A percentile compares a stretch with the other conserved stretches of the same genome.
phyloP scores from a whole-genome alignment of 2,113 vertebrate species.

The Pelobates fuscus region DNA sequence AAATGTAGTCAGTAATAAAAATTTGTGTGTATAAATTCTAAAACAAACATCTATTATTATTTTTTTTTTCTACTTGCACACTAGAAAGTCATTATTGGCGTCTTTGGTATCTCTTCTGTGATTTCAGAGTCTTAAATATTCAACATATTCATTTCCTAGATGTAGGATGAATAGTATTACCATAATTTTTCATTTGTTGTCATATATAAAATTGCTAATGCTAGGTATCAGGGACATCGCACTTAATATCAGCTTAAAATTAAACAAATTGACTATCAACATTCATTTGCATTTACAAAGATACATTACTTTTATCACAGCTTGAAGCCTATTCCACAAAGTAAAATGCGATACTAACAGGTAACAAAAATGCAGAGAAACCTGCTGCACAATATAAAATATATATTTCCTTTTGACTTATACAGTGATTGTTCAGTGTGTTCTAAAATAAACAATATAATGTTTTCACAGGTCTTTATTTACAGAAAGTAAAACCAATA shows the following conservation, averaged over 20 bases:
- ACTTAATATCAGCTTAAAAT: constrained; percentile 32
- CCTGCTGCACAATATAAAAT: neutral
- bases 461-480: too few relatives aligned
- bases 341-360: neutral
- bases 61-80: neutral
- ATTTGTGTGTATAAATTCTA: neutral
- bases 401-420: neutral
- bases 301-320: constrained; percentile 43
- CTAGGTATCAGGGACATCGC: constrained; percentile 29
- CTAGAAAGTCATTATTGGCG: constrained; percentile 36
- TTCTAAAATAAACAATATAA: neutral
- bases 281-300: constrained; percentile 47
- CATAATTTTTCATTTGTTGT: constrained; percentile 49
- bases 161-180: constrained; percentile 45
- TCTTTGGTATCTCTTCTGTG: constrained; percentile 39
- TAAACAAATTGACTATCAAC: constrained; percentile 48
- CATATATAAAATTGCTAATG: constrained; percentile 37
- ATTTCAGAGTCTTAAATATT: constrained; percentile 49
- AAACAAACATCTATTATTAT: neutral
- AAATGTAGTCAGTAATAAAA: too few relatives aligned
- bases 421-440: neutral
- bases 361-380: neutral
- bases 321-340: constrained; percentile 20
- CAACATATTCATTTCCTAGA: constrained; percentile 35
- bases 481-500: too few relatives aligned